Evolutionary conservation across 2,797 vertebrate genomes (phyloP), one percentile per base, ranked within the genome.

Genomic region (Apogon talboti): DNA sequence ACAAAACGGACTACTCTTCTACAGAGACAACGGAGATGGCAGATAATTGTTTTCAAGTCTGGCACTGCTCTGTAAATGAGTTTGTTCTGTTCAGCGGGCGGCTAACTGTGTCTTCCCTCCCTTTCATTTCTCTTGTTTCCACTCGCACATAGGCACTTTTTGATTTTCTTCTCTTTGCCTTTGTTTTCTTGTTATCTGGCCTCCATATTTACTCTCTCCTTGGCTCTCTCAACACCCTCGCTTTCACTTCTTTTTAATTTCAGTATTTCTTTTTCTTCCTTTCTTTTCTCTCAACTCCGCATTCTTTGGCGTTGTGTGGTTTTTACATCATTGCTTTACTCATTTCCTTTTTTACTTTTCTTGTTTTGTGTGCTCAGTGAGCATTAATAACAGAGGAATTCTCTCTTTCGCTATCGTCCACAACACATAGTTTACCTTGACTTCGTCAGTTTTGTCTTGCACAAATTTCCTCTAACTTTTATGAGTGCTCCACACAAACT

Each of bases 41-140:
- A 86, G 89, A 92, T 93, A 93, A 94, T 93, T 93, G 92, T 93
- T 93, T 93, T 93, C 87, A 92, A 93, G 93, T 93, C 91, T 86
- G 82, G 55, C 82, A 76, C 86, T 75, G 85, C 86, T 92, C 88
- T 81, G 87, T 85, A 92, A 92, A 93, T 91, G 87, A 93, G 90
- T 93, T 93, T 91, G 91, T 92, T 92, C 91, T 89, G 82, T 87
- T 90, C 71, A 75, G 75, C 79, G 28, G 81, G 79, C 80, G 55
- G 78, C 81, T 88, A 87, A 84, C 88, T 79, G 83, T 49, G 84
- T 78, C 64, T 85, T 84, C 85, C 82, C 81, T 85, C 79, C 82
- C 88, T 91, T 89, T 91, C 73, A 89, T 91, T 83, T 82, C 61
- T 76, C 66, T 67, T 45, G 64, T 61, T 79, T 70, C 46, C 71